Base-by-base conservation (phyloP, 2,113 vertebrate species). In the Pterophyllum scalare region DNA sequence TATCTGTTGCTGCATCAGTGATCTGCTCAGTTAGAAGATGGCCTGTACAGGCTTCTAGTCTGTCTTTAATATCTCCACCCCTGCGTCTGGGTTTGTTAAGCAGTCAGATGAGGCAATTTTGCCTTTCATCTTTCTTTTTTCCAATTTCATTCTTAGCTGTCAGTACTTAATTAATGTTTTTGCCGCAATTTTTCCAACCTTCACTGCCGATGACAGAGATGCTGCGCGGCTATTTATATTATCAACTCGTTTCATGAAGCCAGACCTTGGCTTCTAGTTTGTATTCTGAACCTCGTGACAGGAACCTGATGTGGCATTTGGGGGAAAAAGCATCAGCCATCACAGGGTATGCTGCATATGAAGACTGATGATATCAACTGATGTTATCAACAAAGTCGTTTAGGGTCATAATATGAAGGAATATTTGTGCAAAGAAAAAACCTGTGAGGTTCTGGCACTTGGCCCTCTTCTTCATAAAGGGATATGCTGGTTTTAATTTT, bases 131-230 rank as follows among this genome's bases (percentile, higher is more conserved):
- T 92, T 86, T 75, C 77, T 84, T 92, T 92, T 90, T 80, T 80
- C 79, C 90, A 81, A 78, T 91, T 92, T 90, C 67, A 86, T 92
- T 89, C 81, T 77, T 79, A 83, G 91, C 91, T 77, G 89, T 93
- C 89, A 88, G 88, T 88, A 81, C 83, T 91, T 93, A 95, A 95
- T 95, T 89, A 93, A 94, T 91, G 87, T 94, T 94, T 94, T 94
- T 70, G 77, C 87, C 74, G 80, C 82, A 83, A 91, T 93, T 95
- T 91, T 79, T 88, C 86, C 86, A 91, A 84, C 83, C 75, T 90
- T 94, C 87, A 70, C 59, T 31, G 75, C 81, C 17, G 86, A 79
- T 87, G 88, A 93, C 89, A 84, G 86, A 88, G 75, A 90, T 80
- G 85, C 64, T 43, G 43, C 3, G 56, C 43, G n/a, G 67, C 84